phyloP scores from a whole-genome alignment of 2,888 invertebrate species.

The Mythimna impura region DNA sequence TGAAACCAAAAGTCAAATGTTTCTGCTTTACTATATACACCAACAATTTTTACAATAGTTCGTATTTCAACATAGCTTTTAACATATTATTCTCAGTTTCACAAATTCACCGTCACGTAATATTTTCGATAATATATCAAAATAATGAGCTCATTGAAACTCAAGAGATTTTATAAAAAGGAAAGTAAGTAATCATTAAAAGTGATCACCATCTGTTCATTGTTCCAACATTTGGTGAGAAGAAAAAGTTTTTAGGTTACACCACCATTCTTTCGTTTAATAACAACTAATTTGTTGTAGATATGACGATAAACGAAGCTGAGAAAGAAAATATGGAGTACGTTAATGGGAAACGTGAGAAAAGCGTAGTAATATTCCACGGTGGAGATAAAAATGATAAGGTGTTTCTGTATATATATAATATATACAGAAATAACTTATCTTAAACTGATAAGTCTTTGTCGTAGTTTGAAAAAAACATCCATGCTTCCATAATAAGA shows the following conservation, averaged over 20 bases:
- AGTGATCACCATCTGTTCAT: conserved; percentile 42
- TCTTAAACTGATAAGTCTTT: too few species aligned
- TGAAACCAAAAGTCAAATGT: conserved; percentile 1
- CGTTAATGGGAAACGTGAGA: conserved; percentile 28
- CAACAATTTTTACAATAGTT: neutral
- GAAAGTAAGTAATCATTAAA: conserved; percentile 48
- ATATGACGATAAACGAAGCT: conserved; percentile 44
- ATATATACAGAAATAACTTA: too few species aligned
- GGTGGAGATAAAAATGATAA: conserved; percentile 15
- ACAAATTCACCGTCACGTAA: neutral
- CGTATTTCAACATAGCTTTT: neutral
- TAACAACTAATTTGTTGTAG: conserved; percentile 46
- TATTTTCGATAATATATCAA: conserved; percentile 41
- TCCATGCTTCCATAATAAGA: too few species aligned
- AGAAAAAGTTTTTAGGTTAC: conserved; percentile 42
- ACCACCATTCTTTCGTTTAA: conserved; percentile 50
- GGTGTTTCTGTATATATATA: conserved; percentile 10
- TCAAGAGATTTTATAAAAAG: conserved; percentile 39
- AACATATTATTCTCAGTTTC: conserved; percentile 1
- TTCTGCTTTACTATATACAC: neutral
- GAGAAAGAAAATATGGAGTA: conserved; percentile 46
- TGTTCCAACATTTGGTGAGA: conserved; percentile 47
- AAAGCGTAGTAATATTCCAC: conserved; percentile 8
- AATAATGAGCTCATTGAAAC: conserved; percentile 38
- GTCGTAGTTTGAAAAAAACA: neutral